Percentiles rank a stretch among this genome's conserved stretches.
Evolutionary conservation across 1,140 invertebrate genomes (phyloP).

Genomic region (Monomorium pharaonis): DNA sequence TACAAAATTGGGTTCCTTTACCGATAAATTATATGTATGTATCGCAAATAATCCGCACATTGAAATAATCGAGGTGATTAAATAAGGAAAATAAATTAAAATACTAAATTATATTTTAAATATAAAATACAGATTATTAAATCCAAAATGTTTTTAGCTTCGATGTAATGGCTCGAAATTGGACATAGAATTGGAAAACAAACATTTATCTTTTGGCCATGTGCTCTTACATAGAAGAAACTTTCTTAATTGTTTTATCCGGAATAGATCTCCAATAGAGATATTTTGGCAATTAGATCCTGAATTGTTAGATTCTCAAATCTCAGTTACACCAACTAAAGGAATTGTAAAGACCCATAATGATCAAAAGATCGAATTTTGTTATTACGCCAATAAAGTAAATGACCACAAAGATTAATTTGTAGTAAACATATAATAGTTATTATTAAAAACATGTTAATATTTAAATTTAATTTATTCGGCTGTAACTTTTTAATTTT

Average conservation of each 20-base stretch:
- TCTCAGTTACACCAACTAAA: slow-evolving; percentile 58
- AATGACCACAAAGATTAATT: not conserved
- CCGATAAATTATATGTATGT: slow-evolving; percentile 67
- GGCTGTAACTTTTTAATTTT: not conserved
- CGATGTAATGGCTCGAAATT: slow-evolving; percentile 69
- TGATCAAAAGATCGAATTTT: slow-evolving; percentile 65
- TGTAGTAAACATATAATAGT: not conserved
- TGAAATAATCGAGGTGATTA: slow-evolving; percentile 70
- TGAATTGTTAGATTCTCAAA: slow-evolving; percentile 56
- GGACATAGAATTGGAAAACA: slow-evolving; percentile 72
- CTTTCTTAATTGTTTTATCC: slow-evolving; percentile 55
- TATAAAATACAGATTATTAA: not conserved
- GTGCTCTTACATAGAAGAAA: slow-evolving; percentile 70
- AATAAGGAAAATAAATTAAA: not conserved
- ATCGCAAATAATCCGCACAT: slow-evolving; percentile 74
- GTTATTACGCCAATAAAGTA: slow-evolving; percentile 69
- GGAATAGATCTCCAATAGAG: slow-evolving; percentile 68
- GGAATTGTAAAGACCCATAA: slow-evolving; percentile 57
- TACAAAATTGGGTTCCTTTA: slow-evolving; percentile 61
- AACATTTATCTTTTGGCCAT: slow-evolving; percentile 71
- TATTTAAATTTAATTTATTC: not conserved
- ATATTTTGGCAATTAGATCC: slow-evolving; percentile 70
- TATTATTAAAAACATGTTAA: not conserved
- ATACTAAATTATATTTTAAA: not conserved
- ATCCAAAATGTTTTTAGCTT: slow-evolving; percentile 60